Conservation (phyloP, 2,797 vertebrate species). For the Pampus argenteus region DNA sequence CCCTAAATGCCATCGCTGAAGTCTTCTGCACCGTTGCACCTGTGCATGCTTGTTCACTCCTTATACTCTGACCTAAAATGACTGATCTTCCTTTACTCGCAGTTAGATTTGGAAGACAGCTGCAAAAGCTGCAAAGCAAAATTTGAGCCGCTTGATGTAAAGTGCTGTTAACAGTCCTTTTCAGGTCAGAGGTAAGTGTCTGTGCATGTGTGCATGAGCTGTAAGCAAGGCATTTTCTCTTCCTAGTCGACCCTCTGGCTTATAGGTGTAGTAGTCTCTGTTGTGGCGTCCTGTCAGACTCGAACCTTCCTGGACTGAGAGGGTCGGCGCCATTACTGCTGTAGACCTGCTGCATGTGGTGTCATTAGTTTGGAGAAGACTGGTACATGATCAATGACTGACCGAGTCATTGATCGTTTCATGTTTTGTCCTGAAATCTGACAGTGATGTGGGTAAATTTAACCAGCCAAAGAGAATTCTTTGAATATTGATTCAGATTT, state of each 20-base stretch:
- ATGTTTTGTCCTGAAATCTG: conserved; percentile 18
- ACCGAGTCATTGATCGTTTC: conserved; percentile 28
- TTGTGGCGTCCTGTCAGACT: conserved; percentile 1
- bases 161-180: conserved; percentile 59
- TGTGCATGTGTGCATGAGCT: conserved; percentile 78
- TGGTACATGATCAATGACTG: conserved; percentile 14
- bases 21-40: conserved; percentile 44
- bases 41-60: conserved; percentile 67
- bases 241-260: conserved; percentile 18
- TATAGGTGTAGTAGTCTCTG: conserved; percentile 1
- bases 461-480: background rate
- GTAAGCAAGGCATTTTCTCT: conserved; percentile 23
- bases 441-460: background rate
- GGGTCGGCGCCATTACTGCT: conserved; percentile 15
- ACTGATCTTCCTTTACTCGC: conserved; percentile 22
- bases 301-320: conserved; percentile 1
- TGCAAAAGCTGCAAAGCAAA: background rate
- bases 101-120: background rate
- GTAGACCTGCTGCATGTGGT: conserved; percentile 63
- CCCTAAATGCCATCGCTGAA: conserved; percentile 36
- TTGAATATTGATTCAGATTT: background rate
- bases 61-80: conserved; percentile 71
- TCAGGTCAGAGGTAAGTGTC: conserved; percentile 55
- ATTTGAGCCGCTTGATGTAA: background rate
- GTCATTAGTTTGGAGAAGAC: conserved; percentile 14